Conservation (phyloP, 2,113 vertebrate genomes). For the Dipodomys spectabilis region DNA sequence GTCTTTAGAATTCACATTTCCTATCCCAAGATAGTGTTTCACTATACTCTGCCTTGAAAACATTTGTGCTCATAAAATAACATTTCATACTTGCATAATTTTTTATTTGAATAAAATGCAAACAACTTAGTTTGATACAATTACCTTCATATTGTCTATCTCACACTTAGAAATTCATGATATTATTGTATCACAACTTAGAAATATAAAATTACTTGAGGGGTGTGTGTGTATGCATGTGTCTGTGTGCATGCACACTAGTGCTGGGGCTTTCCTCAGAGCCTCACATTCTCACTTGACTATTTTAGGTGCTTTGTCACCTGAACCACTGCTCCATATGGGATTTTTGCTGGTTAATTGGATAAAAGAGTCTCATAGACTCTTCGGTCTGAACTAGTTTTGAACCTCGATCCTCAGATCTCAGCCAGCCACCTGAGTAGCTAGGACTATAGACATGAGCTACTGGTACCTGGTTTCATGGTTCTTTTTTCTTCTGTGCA, state of each 20-base stretch:
- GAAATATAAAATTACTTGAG: conserved; percentile 9
- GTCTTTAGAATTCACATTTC: not conserved
- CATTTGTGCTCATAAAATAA: not conserved
- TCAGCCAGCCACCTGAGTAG: too few relatives aligned
- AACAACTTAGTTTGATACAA: not conserved
- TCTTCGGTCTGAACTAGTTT: too few relatives aligned
- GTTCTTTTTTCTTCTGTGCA: not conserved
- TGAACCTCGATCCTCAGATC: too few relatives aligned
- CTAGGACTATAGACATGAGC: too few relatives aligned
- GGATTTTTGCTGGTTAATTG: too few relatives aligned
- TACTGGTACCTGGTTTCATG: not conserved
- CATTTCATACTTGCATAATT: not conserved
- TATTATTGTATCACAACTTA: conserved; percentile 33
- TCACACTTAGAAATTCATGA: conserved; percentile 19
- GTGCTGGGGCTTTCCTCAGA: too few relatives aligned
- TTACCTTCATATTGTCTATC: not conserved
- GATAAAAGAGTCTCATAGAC: too few relatives aligned
- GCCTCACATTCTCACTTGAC: too few relatives aligned
- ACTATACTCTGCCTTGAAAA: not conserved
- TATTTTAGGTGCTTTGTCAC: too few relatives aligned
- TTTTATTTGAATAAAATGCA: conserved; percentile 51
- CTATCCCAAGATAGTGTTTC: not conserved
- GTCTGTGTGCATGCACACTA: too few relatives aligned
- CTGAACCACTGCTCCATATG: too few relatives aligned
- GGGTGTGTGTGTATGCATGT: too few relatives aligned